phyloP scores from a whole-genome alignment of 1,140 invertebrate species.

The Ceratina australensis region DNA sequence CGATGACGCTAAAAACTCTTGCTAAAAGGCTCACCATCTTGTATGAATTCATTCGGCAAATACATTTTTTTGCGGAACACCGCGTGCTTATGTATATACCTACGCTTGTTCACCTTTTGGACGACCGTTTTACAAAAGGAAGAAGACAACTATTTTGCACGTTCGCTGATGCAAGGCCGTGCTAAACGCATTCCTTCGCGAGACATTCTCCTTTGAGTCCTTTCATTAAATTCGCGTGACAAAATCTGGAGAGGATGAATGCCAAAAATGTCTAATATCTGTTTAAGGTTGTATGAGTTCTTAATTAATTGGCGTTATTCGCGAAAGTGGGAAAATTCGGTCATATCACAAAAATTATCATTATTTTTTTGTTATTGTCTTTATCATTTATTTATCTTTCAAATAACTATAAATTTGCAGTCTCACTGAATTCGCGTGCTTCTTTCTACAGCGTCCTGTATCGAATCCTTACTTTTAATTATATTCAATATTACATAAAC shows the following conservation, averaged over 20 bases:
- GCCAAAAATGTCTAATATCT: no score
- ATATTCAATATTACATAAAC: no score
- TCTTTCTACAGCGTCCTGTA: no score
- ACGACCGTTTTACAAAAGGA: not conserved
- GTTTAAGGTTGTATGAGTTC: no score
- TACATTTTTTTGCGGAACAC: slow-evolving; percentile 15
- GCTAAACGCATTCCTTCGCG: slow-evolving; percentile 11
- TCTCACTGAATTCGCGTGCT: no score
- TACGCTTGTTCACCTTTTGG: slow-evolving; percentile 27
- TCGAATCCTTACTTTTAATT: no score
- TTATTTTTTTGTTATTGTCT: no score
- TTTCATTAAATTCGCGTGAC: not conserved
- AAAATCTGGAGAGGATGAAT: not conserved
- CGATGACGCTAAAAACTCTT: slow-evolving; percentile 12
- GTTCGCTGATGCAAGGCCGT: not conserved
- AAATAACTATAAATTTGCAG: no score
- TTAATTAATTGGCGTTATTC: no score
- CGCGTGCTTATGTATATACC: not conserved
- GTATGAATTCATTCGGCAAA: slow-evolving; percentile 40
- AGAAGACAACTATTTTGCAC: slow-evolving; percentile 6
- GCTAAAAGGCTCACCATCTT: slow-evolving; percentile 36
- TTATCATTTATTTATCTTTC: no score
- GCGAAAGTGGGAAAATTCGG: no score
- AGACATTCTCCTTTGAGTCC: not conserved
- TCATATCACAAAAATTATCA: no score